Evolutionary conservation across 2,113 vertebrate species (phyloP).

Genomic region (Oophaga pumilio): DNA sequence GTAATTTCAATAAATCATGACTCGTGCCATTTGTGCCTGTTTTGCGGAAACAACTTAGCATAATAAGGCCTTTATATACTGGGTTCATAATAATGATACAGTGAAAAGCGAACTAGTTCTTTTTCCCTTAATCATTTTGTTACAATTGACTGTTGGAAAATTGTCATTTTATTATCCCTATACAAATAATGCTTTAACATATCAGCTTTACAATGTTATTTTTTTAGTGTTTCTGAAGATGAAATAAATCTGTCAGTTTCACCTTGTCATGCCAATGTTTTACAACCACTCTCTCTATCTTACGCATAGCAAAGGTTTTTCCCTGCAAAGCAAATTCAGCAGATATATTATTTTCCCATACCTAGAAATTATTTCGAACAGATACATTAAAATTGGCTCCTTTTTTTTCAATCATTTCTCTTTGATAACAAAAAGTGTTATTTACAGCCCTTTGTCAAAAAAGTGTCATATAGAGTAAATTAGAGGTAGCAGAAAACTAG

Average conservation of each 20-base stretch:
- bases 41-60: not conserved
- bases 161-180: not conserved
- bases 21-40: too few relatives aligned
- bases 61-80: not conserved
- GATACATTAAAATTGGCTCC: conserved; percentile 43
- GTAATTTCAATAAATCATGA: too few relatives aligned
- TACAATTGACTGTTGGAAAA: not conserved
- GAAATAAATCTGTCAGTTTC: conserved; percentile 48
- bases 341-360: conserved; percentile 52
- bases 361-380: conserved; percentile 45
- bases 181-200: not conserved
- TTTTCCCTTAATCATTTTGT: not conserved
- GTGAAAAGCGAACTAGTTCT: not conserved
- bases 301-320: conserved; percentile 41
- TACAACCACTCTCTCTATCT: conserved; percentile 33
- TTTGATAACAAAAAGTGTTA: conserved; percentile 41
- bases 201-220: conserved; percentile 15
- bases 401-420: conserved; percentile 4
- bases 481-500: conserved; percentile 28
- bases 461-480: conserved; percentile 35
- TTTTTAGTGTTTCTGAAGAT: not conserved
- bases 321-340: conserved; percentile 34
- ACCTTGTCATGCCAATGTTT: conserved; percentile 46
- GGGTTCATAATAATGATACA: not conserved
- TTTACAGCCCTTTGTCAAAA: conserved; percentile 45